Evolutionary conservation across 2,888 invertebrate genomes (phyloP).

Genomic region (Blastobasis lacticolella): DNA sequence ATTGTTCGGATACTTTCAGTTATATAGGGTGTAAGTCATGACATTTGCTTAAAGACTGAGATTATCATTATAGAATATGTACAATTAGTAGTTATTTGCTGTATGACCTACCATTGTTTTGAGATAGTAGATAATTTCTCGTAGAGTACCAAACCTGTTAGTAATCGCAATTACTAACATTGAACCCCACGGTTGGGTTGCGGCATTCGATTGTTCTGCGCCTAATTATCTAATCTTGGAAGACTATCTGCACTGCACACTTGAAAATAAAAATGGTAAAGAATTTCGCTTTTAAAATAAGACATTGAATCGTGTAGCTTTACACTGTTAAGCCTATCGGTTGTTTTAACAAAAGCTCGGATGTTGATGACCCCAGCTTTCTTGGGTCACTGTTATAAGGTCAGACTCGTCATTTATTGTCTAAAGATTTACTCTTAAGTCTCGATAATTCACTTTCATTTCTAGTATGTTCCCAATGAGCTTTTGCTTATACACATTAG

Average conservation of each 20-base stretch:
- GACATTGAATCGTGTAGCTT: too few species aligned
- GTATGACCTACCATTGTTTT: too few species aligned
- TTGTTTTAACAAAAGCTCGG: constrained; percentile 37
- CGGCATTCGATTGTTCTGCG: constrained; percentile 22
- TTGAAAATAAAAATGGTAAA: constrained; percentile 27
- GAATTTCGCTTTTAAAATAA: constrained; percentile 34
- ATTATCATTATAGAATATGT: too few species aligned
- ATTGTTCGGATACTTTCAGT: too few species aligned
- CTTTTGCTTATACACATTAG: too few species aligned
- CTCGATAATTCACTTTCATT: neutral
- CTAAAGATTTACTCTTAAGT: constrained; percentile 27
- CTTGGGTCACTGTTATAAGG: constrained; percentile 29
- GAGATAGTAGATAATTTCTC: neutral
- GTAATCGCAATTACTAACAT: constrained; percentile 1
- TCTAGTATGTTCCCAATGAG: too few species aligned
- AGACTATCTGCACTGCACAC: constrained; percentile 23
- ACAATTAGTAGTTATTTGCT: too few species aligned
- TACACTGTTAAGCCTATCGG: constrained; percentile 30
- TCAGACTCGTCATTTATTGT: constrained; percentile 29
- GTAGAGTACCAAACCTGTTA: neutral
- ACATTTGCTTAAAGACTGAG: too few species aligned
- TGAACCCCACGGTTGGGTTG: constrained; percentile 6
- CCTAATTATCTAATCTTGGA: constrained; percentile 28
- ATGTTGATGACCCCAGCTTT: constrained; percentile 44
- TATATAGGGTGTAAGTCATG: too few species aligned